Evolutionary conservation across 2,113 vertebrate species (phyloP).

Genomic region (Hipposideros armiger): DNA sequence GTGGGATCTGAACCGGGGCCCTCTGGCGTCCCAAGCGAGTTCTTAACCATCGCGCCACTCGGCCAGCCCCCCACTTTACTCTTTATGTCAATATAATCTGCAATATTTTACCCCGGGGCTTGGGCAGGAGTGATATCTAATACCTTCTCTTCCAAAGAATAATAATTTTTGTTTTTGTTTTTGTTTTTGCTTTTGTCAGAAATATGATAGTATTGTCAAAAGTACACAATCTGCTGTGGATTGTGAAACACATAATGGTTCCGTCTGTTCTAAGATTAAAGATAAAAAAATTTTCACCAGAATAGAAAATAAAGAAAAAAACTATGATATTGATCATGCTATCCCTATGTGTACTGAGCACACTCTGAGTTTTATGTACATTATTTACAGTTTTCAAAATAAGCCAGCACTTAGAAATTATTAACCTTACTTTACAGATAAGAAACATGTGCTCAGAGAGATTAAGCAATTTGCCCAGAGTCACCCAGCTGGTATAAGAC

Average conservation of each 20-base stretch:
- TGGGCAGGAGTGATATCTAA: neutral
- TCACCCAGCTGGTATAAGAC: neutral
- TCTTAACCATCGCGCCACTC: no score
- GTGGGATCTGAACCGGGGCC: no score
- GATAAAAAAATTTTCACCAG: slow-evolving; percentile 26
- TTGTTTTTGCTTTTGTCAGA: neutral
- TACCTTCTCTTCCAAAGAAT: slow-evolving; percentile 62
- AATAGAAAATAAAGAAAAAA: slow-evolving; percentile 60
- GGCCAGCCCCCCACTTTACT: slow-evolving; percentile 9
- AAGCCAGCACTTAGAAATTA: slow-evolving; percentile 49
- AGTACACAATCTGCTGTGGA: neutral
- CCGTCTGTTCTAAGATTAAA: neutral
- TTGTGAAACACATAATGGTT: neutral
- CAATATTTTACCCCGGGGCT: slow-evolving; percentile 56
- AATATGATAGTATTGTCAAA: neutral
- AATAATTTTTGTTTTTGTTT: no score
- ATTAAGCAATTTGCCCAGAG: slow-evolving; percentile 12
- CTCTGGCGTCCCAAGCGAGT: no score
- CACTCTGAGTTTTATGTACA: slow-evolving; percentile 24
- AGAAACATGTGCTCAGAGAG: slow-evolving; percentile 9
- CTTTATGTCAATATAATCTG: slow-evolving; percentile 60
- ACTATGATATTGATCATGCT: neutral
- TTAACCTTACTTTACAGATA: slow-evolving; percentile 48
- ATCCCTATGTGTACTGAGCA: neutral
- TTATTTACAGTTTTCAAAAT: neutral